These are phyloP conservation scores for rabbit (Oryctolagus cuniculus) DNA, from an alignment of 2,113 vertebrate genomes.

Conservation along the genomic window DNA sequence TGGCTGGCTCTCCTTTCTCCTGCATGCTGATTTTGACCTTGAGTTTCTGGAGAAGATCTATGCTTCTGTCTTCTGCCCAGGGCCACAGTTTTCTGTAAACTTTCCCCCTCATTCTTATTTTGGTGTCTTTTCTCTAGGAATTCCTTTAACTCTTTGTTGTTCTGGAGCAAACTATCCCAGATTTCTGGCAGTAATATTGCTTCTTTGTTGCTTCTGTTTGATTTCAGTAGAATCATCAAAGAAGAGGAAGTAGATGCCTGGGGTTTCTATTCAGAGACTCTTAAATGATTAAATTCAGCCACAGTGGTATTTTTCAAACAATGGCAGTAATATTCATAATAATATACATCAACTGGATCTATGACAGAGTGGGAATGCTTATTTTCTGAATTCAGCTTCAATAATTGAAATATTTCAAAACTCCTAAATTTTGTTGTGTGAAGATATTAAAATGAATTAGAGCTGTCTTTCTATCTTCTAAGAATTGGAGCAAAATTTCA, in stretches of 20 bases:
- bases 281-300: background rate
- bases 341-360: background rate
- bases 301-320: conserved; percentile 23
- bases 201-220: background rate
- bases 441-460: background rate
- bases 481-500: conserved; percentile 41
- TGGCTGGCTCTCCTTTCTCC: background rate
- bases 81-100: background rate
- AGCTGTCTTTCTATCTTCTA: background rate
- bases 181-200: background rate
- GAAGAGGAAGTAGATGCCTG: background rate
- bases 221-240: conserved; percentile 2
- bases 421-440: background rate
- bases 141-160: conserved; percentile 6
- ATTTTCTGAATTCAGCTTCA: conserved; percentile 27
- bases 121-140: background rate
- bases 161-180: background rate
- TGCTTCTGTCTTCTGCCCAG: background rate
- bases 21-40: background rate
- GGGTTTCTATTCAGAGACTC: background rate
- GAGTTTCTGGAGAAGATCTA: conserved; percentile 42
- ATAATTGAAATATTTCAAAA: conserved; percentile 24
- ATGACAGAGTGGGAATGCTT: background rate
- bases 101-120: background rate
- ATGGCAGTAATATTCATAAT: background rate